A percentile compares a stretch with the other conserved stretches of the same genome.
These are phyloP conservation scores for Beris chalybata DNA, from an alignment of 2,888 invertebrate genomes.

Conservation along the genomic window DNA sequence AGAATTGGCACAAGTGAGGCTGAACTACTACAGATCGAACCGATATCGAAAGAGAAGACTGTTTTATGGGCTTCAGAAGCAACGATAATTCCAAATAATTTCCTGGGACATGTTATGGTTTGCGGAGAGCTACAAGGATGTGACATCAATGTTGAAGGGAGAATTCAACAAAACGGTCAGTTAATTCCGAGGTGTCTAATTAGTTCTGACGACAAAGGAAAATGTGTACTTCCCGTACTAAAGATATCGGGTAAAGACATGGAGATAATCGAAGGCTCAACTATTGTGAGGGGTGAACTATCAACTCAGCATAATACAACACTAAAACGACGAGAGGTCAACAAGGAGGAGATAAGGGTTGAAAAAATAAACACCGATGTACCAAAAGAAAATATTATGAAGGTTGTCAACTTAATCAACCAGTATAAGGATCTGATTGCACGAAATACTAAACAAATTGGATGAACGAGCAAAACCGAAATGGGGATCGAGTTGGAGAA, in stretches of 20 bases:
- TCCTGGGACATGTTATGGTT: too few species aligned
- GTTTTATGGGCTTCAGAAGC: background rate
- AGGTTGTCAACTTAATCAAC: background rate
- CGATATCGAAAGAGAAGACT: background rate
- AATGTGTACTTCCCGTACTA: background rate
- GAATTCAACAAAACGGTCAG: background rate
- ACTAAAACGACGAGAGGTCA: background rate
- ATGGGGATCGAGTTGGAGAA: background rate
- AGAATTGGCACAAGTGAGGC: background rate
- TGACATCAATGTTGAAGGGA: background rate
- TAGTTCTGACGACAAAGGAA: slow-evolving; percentile 8
- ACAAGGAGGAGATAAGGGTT: background rate
- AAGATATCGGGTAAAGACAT: slow-evolving; percentile 2
- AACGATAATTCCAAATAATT: background rate
- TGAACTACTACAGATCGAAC: background rate
- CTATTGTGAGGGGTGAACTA: background rate
- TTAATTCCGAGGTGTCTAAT: slow-evolving; percentile 4
- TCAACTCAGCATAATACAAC: too few species aligned
- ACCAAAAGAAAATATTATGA: background rate
- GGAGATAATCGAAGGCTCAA: background rate
- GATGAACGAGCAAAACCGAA: background rate
- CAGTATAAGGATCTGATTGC: background rate
- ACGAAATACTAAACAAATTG: background rate
- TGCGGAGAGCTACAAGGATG: background rate
- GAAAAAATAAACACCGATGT: background rate